Percentiles rank a stretch among this genome's conserved stretches.
Evolutionary conservation across 2,113 vertebrate genomes (phyloP).

Genomic region (Rhineura floridana): DNA sequence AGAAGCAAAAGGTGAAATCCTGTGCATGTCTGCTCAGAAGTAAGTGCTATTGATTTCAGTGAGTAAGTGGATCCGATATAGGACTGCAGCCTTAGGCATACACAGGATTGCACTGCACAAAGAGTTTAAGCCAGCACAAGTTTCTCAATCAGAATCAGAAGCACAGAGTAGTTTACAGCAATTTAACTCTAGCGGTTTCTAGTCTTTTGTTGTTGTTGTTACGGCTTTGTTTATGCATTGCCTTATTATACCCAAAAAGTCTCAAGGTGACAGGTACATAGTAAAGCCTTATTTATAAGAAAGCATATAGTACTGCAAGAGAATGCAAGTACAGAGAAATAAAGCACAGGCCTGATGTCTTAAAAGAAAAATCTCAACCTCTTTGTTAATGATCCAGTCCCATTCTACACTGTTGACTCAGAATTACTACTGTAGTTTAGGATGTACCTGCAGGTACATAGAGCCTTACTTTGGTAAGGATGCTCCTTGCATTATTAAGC

Average conservation of each 20-base stretch:
- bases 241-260: too few relatives aligned
- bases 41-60: not conserved
- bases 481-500: not conserved
- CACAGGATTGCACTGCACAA: not conserved
- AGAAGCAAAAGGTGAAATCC: not conserved
- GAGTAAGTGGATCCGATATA: not conserved
- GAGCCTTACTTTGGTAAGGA: not conserved
- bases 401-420: not conserved
- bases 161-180: not conserved
- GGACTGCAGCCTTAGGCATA: not conserved
- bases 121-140: not conserved
- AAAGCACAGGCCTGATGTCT: not conserved
- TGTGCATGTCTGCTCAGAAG: not conserved
- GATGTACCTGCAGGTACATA: not conserved
- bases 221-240: too few relatives aligned
- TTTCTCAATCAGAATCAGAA: not conserved
- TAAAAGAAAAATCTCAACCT: not conserved
- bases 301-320: not conserved
- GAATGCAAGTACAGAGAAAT: not conserved
- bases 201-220: too few relatives aligned
- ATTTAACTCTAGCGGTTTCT: not conserved
- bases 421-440: not conserved
- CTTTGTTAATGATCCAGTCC: not conserved
- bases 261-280: too few relatives aligned
- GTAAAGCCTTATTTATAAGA: too few relatives aligned